Conservation (phyloP, 2,113 vertebrate genomes). For the Jaculus jaculus region DNA sequence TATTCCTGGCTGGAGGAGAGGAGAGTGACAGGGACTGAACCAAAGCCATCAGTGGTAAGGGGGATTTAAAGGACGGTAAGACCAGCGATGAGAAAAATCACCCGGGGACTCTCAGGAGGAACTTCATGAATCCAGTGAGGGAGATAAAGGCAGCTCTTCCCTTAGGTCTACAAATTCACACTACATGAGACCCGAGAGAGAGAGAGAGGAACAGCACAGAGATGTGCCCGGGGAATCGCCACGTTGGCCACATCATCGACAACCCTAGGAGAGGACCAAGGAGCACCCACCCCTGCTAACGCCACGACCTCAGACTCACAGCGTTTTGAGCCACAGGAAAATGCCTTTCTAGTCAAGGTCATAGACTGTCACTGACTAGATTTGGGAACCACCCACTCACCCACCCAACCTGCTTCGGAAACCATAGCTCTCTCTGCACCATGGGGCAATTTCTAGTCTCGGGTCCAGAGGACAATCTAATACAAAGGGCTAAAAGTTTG, state of each 20-base stretch:
- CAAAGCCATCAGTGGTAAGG: neutral
- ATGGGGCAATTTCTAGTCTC: neutral
- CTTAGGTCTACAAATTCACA: too few relatives aligned
- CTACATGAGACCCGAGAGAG: too few relatives aligned
- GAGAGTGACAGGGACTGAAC: too few relatives aligned
- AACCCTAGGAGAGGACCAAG: neutral
- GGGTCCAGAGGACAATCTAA: too few relatives aligned
- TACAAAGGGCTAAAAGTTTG: neutral
- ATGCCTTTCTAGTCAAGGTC: neutral
- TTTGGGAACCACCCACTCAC: neutral
- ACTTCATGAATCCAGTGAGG: neutral
- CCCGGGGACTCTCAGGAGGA: neutral
- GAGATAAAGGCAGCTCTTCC: neutral
- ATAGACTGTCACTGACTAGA: neutral
- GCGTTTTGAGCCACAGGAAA: neutral
- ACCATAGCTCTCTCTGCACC: neutral
- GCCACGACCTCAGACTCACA: neutral
- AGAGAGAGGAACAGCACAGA: neutral
- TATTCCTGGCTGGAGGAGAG: neutral
- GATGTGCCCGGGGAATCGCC: neutral
- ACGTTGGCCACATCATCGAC: neutral
- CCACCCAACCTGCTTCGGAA: neutral
- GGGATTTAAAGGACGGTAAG: neutral
- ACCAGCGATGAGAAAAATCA: rapidly evolving
- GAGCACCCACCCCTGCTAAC: neutral